Percentiles rank a stretch among this genome's conserved stretches.
Evolutionary conservation across 30 jellyfish, hydroid and myxozoan genomes (phyloP).

Genomic region (Clytia hemisphaerica): DNA sequence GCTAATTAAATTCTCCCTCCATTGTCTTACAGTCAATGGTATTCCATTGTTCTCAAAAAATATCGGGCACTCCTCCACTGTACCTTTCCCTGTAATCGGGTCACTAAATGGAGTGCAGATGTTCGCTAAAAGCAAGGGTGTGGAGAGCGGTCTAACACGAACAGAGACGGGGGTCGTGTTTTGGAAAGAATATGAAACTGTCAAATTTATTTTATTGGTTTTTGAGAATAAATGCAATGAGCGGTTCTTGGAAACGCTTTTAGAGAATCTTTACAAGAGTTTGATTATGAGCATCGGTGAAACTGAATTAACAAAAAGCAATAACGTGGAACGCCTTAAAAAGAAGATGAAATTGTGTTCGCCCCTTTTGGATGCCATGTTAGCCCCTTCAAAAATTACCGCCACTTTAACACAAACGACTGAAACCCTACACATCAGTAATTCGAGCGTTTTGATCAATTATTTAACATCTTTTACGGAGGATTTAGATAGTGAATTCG

Average conservation of each 20-base stretch:
- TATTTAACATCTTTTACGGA: slow-evolving; percentile 51
- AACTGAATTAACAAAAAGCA: slow-evolving; percentile 47
- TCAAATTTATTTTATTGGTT: slow-evolving; percentile 55
- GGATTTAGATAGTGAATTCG: slow-evolving; percentile 92
- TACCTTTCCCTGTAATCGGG: slow-evolving; percentile 96
- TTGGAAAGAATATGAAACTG: slow-evolving; percentile 69
- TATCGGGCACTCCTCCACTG: slow-evolving; percentile 37
- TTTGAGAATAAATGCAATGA: slow-evolving; percentile 41
- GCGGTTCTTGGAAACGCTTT: slow-evolving; percentile 25
- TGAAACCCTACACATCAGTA: slow-evolving; percentile 46
- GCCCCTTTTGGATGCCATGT: slow-evolving; percentile 46
- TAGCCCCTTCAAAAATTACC: slow-evolving; percentile 18
- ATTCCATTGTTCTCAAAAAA: slow-evolving; percentile 71
- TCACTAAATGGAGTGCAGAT: slow-evolving; percentile 93
- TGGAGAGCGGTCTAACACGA: slow-evolving; percentile 47
- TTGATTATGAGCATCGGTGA: slow-evolving; percentile 75
- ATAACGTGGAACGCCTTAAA: slow-evolving; percentile 67
- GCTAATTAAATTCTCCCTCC: too few species aligned
- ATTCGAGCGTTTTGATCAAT: slow-evolving; percentile 40
- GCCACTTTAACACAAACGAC: slow-evolving; percentile 58
- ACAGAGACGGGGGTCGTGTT: slow-evolving; percentile 68
- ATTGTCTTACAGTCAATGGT: slow-evolving; percentile 92
- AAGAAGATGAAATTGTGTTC: slow-evolving; percentile 46
- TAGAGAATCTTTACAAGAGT: slow-evolving; percentile 61
- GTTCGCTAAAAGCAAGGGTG: slow-evolving; percentile 80